A percentile compares a stretch with the other conserved stretches of the same genome.
These are phyloP conservation scores for Poecilobothrus nobilitatus DNA, from an alignment of 2,888 invertebrate genomes.

Conservation along the genomic window DNA sequence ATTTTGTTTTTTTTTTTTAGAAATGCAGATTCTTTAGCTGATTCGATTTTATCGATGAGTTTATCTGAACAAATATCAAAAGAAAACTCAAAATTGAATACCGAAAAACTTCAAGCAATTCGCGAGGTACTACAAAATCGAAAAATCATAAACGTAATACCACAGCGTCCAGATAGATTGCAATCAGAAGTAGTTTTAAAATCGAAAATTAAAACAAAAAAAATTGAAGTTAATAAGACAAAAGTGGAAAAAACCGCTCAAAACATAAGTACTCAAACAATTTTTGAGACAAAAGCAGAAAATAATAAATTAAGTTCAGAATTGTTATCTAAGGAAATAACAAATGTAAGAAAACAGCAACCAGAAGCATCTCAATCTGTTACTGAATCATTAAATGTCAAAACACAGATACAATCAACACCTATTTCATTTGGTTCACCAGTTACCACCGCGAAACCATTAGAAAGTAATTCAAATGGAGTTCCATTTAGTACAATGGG, in stretches of 20 bases:
- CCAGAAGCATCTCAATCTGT: not conserved
- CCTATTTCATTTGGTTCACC: not conserved
- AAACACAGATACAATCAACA: not conserved
- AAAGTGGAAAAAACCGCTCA: not conserved
- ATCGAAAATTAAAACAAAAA: slow-evolving; percentile 30
- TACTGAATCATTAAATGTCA: not conserved
- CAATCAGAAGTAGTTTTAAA: slow-evolving; percentile 42
- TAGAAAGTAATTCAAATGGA: not conserved
- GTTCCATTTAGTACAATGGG: not conserved
- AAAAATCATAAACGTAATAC: slow-evolving; percentile 35
- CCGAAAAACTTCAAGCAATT: slow-evolving; percentile 33
- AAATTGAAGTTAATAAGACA: not conserved
- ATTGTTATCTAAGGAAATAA: not conserved
- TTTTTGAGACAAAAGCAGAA: not conserved
- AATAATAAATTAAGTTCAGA: not conserved
- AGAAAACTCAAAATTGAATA: slow-evolving; percentile 32
- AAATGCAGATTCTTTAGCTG: slow-evolving; percentile 37
- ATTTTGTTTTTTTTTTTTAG: slow-evolving; percentile 24
- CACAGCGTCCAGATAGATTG: slow-evolving; percentile 39
- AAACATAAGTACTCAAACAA: not conserved
- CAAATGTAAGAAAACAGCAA: not conserved
- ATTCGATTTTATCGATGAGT: slow-evolving; percentile 41
- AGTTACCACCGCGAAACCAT: not conserved
- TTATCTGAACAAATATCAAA: slow-evolving; percentile 33
- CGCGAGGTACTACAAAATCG: slow-evolving; percentile 30